phyloP scores from a whole-genome alignment of 1,140 invertebrate species.

The Panagrolaimus sp. region DNA sequence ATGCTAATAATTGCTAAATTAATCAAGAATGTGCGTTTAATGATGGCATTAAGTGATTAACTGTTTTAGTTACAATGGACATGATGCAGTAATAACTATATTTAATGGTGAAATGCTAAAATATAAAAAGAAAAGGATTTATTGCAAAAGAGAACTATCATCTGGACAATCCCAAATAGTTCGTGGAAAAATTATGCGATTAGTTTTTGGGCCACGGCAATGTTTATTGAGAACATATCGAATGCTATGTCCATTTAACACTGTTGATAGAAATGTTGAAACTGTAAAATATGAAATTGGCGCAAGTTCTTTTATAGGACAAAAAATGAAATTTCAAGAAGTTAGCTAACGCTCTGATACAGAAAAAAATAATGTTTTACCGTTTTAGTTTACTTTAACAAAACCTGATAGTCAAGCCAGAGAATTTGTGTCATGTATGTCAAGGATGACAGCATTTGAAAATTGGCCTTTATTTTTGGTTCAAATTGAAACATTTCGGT shows the following conservation, averaged over 20 bases:
- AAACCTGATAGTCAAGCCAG: neutral
- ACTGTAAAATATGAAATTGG: neutral
- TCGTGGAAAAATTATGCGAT: neutral
- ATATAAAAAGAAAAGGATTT: neutral
- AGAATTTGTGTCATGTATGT: slow-evolving; percentile 1
- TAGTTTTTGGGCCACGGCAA: neutral
- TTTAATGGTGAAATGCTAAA: neutral
- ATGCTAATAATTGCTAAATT: too few relatives aligned
- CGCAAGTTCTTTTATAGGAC: neutral
- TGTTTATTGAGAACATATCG: neutral
- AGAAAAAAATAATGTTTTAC: neutral
- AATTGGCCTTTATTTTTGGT: neutral
- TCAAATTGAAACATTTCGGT: neutral
- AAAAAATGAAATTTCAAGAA: neutral
- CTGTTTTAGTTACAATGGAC: neutral
- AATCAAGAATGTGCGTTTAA: neutral
- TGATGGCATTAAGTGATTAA: neutral
- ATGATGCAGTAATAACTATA: neutral
- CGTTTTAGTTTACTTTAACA: neutral
- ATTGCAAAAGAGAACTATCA: neutral
- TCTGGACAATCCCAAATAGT: neutral
- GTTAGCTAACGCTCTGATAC: neutral
- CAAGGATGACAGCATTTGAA: neutral
- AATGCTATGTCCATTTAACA: neutral
- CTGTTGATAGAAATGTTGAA: neutral